A percentile compares a stretch with the other conserved stretches of the same genome.
Evolutionary conservation across 37 sponge, comb jelly and placozoan genomes (phyloP).

Genomic region (Ephydatia muelleri): DNA sequence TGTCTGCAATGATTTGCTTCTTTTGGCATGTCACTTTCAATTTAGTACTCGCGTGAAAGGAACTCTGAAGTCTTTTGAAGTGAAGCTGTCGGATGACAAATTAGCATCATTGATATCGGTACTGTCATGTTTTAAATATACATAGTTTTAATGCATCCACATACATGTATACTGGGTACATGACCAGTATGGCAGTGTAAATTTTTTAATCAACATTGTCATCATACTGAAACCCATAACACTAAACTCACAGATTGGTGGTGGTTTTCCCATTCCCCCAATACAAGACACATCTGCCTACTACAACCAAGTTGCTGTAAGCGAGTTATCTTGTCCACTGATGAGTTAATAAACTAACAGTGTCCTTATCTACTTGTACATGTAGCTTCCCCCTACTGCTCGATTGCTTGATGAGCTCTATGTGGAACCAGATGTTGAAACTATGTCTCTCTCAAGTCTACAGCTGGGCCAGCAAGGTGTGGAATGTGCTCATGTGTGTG

Average conservation of each 20-base stretch:
- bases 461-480: not conserved
- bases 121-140: not conserved
- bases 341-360: not conserved
- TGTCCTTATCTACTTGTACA: too few relatives aligned
- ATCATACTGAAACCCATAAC: constrained; percentile 2
- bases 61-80: constrained; percentile 36
- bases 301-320: constrained; percentile 64
- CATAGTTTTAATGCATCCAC: not conserved
- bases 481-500: not conserved
- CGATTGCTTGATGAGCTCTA: not conserved
- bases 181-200: too few relatives aligned
- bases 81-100: constrained; percentile 52
- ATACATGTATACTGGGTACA: not conserved
- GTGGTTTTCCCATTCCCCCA: constrained; percentile 52
- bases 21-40: not conserved
- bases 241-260: constrained; percentile 21
- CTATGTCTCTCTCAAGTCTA: not conserved
- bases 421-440: not conserved
- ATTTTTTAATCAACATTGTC: not conserved
- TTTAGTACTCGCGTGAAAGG: constrained; percentile 45
- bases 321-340: not conserved
- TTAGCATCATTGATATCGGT: constrained; percentile 49
- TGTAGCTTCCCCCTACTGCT: not conserved
- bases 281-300: constrained; percentile 33
- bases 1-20: not conserved